These are phyloP conservation scores for Drosophila cognata DNA, from an alignment of 2,888 invertebrate genomes.

Conservation along the genomic window DNA sequence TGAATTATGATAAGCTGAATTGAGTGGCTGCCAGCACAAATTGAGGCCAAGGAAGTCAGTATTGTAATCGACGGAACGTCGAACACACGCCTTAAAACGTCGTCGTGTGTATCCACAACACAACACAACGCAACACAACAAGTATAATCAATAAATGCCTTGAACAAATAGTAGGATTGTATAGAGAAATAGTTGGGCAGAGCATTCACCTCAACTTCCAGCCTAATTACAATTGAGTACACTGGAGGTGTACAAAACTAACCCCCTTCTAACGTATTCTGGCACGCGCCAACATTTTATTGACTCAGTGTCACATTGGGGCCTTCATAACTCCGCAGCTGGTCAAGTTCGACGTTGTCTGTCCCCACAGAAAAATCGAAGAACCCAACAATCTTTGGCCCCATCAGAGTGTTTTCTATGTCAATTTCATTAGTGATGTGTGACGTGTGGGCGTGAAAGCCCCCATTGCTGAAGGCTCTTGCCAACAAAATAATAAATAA, in stretches of 20 bases:
- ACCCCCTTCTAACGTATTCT: not conserved
- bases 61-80: conserved; percentile 17
- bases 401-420: not conserved
- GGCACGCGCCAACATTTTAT: not conserved
- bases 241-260: not conserved
- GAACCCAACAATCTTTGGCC: not conserved
- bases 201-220: conserved; percentile 26
- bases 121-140: conserved; percentile 1
- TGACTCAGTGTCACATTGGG: not conserved
- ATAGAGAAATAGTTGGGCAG: conserved; percentile 16
- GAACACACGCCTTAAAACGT: not conserved
- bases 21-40: conserved; percentile 6
- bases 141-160: conserved; percentile 37
- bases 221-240: conserved; percentile 55
- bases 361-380: not conserved
- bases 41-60: conserved; percentile 21
- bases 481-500: not conserved
- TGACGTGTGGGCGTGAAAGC: not conserved
- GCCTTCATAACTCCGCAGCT: not conserved
- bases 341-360: not conserved
- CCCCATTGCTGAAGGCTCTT: not conserved
- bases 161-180: conserved; percentile 13
- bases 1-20: conserved; percentile 41
- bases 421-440: not conserved
- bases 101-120: not conserved